A percentile compares a stretch with the other conserved stretches of the same genome.
These are phyloP conservation scores for Chelidonichthys spinosus DNA, from an alignment of 2,797 vertebrate species.

Conservation along the genomic window DNA sequence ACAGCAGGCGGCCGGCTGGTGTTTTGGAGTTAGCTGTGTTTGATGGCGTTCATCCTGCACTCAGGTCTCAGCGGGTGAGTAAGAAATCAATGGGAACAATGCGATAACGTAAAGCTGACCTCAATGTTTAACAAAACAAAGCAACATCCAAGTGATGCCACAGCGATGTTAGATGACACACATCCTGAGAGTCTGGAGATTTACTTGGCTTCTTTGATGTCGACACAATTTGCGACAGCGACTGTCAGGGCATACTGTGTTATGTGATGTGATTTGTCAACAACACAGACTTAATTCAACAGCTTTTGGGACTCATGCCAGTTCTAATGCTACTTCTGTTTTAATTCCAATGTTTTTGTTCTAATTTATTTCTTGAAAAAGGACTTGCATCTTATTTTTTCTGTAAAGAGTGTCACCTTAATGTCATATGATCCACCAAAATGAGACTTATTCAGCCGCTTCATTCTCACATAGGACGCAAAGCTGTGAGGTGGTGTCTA, in stretches of 20 bases:
- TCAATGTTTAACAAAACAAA: slow-evolving; percentile 17
- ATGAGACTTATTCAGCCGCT: neutral
- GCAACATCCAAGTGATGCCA: slow-evolving; percentile 2
- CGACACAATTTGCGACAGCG: slow-evolving; percentile 36
- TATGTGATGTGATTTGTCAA: slow-evolving; percentile 52
- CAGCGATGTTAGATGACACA: slow-evolving; percentile 18
- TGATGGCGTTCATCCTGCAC: slow-evolving; percentile 44
- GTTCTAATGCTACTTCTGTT: neutral
- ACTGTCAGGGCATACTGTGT: slow-evolving; percentile 39
- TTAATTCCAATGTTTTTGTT: neutral
- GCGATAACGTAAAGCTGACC: slow-evolving; percentile 30
- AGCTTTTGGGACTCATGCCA: slow-evolving; percentile 12
- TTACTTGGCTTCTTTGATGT: slow-evolving; percentile 40
- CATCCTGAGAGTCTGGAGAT: slow-evolving; percentile 24
- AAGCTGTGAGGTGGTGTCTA: neutral
- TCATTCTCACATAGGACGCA: neutral
- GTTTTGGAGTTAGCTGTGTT: slow-evolving; percentile 5
- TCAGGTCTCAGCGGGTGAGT: neutral
- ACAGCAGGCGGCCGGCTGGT: slow-evolving; percentile 58
- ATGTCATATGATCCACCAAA: slow-evolving; percentile 11
- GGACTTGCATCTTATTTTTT: neutral
- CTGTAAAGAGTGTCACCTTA: neutral
- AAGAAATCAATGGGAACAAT: slow-evolving; percentile 14
- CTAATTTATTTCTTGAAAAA: neutral
- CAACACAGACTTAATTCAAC: slow-evolving; percentile 19